A percentile compares a stretch with the other conserved stretches of the same genome.
Conservation (phyloP, 2,113 vertebrate species). For the Chinchilla lanigera region DNA sequence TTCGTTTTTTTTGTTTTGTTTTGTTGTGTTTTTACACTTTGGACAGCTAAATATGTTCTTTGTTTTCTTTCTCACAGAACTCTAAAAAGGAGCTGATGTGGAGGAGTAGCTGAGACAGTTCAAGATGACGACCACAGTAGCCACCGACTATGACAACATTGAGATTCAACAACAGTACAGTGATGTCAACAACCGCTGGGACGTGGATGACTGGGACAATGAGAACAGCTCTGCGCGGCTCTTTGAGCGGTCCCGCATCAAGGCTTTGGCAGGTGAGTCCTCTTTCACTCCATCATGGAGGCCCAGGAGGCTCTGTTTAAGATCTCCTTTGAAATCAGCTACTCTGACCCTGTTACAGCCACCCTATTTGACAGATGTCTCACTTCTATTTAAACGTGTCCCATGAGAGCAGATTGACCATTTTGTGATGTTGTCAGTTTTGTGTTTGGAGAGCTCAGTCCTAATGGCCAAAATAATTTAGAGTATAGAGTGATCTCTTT, state of each 20-base stretch:
- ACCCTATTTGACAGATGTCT: not conserved
- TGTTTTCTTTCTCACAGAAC: constrained; percentile 81
- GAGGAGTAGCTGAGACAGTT: constrained; percentile 85
- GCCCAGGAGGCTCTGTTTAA: not conserved
- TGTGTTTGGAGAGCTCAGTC: not conserved
- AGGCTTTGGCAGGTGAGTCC: constrained; percentile 94
- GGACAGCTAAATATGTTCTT: not conserved
- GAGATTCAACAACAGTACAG: constrained; percentile 98
- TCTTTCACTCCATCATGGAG: rapidly evolving
- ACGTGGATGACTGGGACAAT: constrained; percentile 97
- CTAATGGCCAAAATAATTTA: not conserved
- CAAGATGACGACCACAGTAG: constrained; percentile 96
- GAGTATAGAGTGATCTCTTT: not conserved
- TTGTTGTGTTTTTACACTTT: not conserved
- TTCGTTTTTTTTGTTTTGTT: not conserved
- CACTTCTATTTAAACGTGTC: not conserved
- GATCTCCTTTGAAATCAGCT: not conserved
- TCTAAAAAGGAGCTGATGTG: constrained; percentile 90
- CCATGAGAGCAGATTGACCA: not conserved
- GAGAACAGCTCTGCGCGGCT: constrained; percentile 98
- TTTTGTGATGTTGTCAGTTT: not conserved
- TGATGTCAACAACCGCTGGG: constrained; percentile 98
- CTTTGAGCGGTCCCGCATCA: constrained; percentile 97
- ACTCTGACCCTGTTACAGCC: too few relatives aligned
- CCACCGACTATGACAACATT: constrained; percentile 95